Conservation (phyloP, 2,888 invertebrate species). For the Cerceris ruficornis region DNA sequence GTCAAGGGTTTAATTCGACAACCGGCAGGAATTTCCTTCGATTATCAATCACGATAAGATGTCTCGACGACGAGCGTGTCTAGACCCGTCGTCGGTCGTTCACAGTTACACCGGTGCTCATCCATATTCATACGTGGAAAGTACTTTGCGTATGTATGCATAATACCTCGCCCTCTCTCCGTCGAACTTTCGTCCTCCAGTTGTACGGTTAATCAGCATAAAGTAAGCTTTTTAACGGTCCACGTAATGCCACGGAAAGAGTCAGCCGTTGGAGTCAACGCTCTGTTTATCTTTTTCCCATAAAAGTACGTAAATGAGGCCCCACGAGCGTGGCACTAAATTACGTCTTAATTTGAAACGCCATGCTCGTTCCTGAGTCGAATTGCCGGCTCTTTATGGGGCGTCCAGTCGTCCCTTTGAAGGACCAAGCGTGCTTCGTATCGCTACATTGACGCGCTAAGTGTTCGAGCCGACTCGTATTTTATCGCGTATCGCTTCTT, state of each 20-base stretch:
- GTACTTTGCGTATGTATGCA: slow-evolving; percentile 60
- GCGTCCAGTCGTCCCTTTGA: slow-evolving; percentile 27
- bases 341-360: slow-evolving; percentile 65
- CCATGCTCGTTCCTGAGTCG: slow-evolving; percentile 40
- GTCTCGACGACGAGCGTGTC: slow-evolving; percentile 22
- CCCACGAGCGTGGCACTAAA: slow-evolving; percentile 50
- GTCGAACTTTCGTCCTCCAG: slow-evolving; percentile 13
- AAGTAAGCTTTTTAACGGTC: slow-evolving; percentile 74
- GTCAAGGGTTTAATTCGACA: background rate
- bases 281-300: slow-evolving; percentile 63
- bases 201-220: slow-evolving; percentile 72
- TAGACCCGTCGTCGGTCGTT: slow-evolving; percentile 21
- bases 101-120: slow-evolving; percentile 59
- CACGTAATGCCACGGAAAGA: slow-evolving; percentile 71
- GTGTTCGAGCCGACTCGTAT: slow-evolving; percentile 53
- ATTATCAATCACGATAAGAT: slow-evolving; percentile 38
- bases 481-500: slow-evolving; percentile 50
- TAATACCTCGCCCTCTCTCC: background rate
- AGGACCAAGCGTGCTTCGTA: slow-evolving; percentile 28
- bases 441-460: slow-evolving; percentile 58
- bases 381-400: slow-evolving; percentile 49
- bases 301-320: slow-evolving; percentile 64
- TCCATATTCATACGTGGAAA: slow-evolving; percentile 72
- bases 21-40: slow-evolving; percentile 8
- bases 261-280: slow-evolving; percentile 63